Evolutionary conservation across 2,113 vertebrate species (phyloP), one percentile per base, ranked within the genome.

Genomic region (Acanthisitta chloris): DNA sequence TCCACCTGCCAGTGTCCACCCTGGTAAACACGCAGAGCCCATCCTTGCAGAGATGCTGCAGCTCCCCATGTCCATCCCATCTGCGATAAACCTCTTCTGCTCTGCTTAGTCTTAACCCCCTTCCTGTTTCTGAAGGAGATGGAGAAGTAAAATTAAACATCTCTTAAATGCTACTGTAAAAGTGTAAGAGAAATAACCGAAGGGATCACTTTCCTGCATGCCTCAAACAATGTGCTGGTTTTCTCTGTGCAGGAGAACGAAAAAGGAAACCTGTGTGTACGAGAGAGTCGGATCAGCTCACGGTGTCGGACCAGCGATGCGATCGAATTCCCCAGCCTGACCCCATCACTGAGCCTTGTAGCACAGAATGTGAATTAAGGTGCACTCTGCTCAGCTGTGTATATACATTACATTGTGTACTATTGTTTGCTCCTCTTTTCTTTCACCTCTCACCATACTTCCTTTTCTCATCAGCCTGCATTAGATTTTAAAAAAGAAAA

Each of bases 241-340:
- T 85, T 81, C 62, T 17, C 66, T 92, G 6, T 17, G 59, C 86
- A 99, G 99, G 99, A 71, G 99, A 99, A 91, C 97, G 98, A 21
- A 99, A 98, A 94, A 98, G 99, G 76, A 99, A 99, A 83, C 98
- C 98, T 33, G 86, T 99, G 72, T 99, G 99, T 85, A 99, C 98
- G 64, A 97, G 99, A 89, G 99, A 99, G 95, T 99, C 98, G 0
- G 99, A 99, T 94, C 98, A 99, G 66, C 98, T 99, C 90, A 98
- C 98, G 2, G 99, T 99, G 92, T 99, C 99, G 4, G 99, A 99
- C 98, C 99, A 99, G 97, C 98, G 99, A 94, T 99, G 99, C 61
- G 98, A 99, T 49, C 98, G 95, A 28, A 97, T 98, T 55, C 97
- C 98, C 43, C 98, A 98, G 80, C 99, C 99, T 33, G 96, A 96